These are phyloP conservation scores for Cremastinae sp. DNA, from an alignment of 2,888 invertebrate genomes.

Conservation along the genomic window DNA sequence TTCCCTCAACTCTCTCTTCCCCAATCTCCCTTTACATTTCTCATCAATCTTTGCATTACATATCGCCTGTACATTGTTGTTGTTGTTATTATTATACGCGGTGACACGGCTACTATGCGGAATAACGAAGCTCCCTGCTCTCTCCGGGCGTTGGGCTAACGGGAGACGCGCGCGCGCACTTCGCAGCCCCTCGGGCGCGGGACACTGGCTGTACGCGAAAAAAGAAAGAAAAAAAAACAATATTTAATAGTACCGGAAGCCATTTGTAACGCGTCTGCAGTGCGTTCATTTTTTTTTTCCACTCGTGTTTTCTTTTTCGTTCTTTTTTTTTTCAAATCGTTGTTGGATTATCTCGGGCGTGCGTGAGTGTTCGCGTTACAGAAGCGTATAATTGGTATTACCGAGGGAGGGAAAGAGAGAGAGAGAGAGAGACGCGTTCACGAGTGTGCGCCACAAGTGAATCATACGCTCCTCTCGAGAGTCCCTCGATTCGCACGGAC, in stretches of 20 bases:
- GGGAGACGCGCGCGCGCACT: constrained; percentile 27
- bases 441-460: constrained; percentile 30
- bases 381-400: too few species aligned
- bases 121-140: constrained; percentile 24
- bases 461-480: constrained; percentile 36
- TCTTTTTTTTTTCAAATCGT: neutral
- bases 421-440: constrained; percentile 10
- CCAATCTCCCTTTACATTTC: too few species aligned
- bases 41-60: too few species aligned
- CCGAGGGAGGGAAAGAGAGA: too few species aligned
- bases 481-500: constrained; percentile 7
- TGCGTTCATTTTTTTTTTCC: constrained; percentile 42
- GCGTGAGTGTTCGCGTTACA: too few species aligned
- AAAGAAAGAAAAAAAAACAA: too few species aligned
- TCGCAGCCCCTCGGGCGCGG: constrained; percentile 24
- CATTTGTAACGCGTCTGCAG: constrained; percentile 58
- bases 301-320: too few species aligned
- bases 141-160: constrained; percentile 51
- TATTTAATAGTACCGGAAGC: constrained; percentile 55
- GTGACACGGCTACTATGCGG: constrained; percentile 32
- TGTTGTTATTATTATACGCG: too few species aligned
- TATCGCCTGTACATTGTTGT: neutral
- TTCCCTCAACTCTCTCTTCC: too few species aligned
- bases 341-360: too few species aligned
- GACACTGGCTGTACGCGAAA: constrained; percentile 31